Evolutionary conservation across 1,140 invertebrate species (phyloP), one percentile per base, ranked within the genome.

Genomic region (Ceratina japonica): DNA sequence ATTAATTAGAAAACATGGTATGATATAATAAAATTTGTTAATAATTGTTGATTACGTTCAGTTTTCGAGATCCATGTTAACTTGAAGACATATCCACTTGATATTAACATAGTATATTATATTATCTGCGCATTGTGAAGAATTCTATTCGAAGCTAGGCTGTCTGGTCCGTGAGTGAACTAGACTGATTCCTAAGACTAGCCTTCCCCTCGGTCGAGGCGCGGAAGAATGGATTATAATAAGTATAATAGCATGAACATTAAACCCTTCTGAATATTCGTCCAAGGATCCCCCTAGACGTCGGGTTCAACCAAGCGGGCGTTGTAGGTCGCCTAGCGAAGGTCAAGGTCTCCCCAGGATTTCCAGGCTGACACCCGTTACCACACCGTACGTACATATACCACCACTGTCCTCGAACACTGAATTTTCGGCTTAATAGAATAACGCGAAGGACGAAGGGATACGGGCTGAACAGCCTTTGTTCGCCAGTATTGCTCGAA

Each of bases 241-340:
- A 79, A 83, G 79, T 84, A 77, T 80, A 84, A 85, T 85, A 31
- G 78, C 72, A 73, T 71, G 66, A 70, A 78, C 70, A 84, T 81
- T 18, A 84, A 85, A 71, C 74, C 75, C 75, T 81, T 84, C 68
- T 69, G 75, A 79, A 75, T 81, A 18, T 85, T 84, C 69, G 79
- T 64, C 62, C 52, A 52, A 61, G 80, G 69, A 85, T 82, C 76
- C 66, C 82, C 76, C 31, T 59, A 59, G 62, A 75, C 59, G 73
- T 20, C 52, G 59, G 85, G 86, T 87, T 85, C 79, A 80, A 83
- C 75, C n/a, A 65, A 87, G 85, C 88, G 87, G 82, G 87, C 85
- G 86, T 90, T 92, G 87, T 92, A 90, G 90, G 88, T 90, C 90
- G 86, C 87, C 83, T 85, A 86, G 81, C 88, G 78, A 88, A 92